Percentiles rank a stretch among this genome's conserved stretches.
phyloP scores from a whole-genome alignment of 2,797 vertebrate species.

The Ambastaia sidthimunki region DNA sequence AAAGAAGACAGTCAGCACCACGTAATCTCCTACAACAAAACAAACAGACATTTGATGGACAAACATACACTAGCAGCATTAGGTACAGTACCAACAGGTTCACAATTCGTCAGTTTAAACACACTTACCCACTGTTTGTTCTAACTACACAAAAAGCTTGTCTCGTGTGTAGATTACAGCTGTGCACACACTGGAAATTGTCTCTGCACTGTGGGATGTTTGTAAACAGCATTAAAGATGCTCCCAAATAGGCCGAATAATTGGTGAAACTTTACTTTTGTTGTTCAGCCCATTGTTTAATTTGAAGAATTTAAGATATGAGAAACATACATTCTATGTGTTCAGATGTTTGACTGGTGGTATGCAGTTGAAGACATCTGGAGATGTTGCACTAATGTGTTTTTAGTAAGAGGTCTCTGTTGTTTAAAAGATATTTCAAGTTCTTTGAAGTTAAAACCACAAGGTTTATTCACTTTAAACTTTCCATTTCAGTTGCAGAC shows the following conservation, averaged over 20 bases:
- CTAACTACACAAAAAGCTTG: not conserved
- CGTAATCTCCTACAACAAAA: slow-evolving; percentile 87
- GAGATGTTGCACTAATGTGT: not conserved
- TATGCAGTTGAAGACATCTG: not conserved
- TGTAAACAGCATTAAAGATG: too few species aligned
- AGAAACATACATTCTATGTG: not conserved
- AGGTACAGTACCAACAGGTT: too few species aligned
- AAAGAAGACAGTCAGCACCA: slow-evolving; percentile 97
- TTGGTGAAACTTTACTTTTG: too few species aligned
- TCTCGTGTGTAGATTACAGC: not conserved
- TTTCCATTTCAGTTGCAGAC: not conserved
- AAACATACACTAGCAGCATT: too few species aligned
- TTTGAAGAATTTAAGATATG: not conserved
- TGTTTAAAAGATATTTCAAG: not conserved
- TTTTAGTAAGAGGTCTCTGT: not conserved
- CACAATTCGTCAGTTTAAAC: too few species aligned
- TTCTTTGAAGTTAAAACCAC: not conserved
- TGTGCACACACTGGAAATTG: too few species aligned
- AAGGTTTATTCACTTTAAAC: not conserved
- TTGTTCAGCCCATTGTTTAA: not conserved
- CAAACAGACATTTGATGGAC: not conserved
- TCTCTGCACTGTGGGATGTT: too few species aligned
- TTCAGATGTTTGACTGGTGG: not conserved
- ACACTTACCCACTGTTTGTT: too few species aligned
- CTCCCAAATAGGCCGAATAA: too few species aligned